These are phyloP conservation scores for Actenoides lindsayi DNA, from an alignment of 2,113 vertebrate species.

Conservation along the genomic window DNA sequence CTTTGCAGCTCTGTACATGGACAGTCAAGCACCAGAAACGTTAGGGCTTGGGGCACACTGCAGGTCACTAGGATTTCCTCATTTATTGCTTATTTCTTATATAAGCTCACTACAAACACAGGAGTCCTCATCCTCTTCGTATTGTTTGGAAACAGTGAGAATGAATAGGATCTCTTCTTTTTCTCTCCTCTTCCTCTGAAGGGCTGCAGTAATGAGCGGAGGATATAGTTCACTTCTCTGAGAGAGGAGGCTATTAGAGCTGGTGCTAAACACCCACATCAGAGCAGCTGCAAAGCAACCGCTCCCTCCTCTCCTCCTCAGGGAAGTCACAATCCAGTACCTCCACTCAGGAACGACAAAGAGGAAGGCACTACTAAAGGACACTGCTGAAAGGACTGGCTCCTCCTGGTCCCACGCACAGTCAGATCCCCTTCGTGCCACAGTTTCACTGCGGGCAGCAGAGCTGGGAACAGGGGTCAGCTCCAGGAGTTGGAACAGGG, in stretches of 20 bases:
- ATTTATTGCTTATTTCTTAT: conserved; percentile 57
- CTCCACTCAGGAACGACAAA: not conserved
- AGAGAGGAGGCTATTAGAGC: conserved; percentile 66
- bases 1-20: not conserved
- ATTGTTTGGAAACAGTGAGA: conserved; percentile 56
- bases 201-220: conserved; percentile 51
- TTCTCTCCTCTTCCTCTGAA: conserved; percentile 47
- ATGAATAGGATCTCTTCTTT: conserved; percentile 34
- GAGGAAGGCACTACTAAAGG: not conserved
- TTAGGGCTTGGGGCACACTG: not conserved
- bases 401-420: rapidly evolving
- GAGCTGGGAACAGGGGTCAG: not conserved
- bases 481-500: rapidly evolving
- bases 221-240: conserved; percentile 50
- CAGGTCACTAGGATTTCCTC: conserved; percentile 64
- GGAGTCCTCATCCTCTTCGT: conserved; percentile 57
- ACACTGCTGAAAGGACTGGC: not conserved
- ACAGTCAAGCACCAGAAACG: conserved; percentile 36
- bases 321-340: not conserved
- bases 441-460: rapidly evolving
- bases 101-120: conserved; percentile 52
- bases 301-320: conserved; percentile 44
- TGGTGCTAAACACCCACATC: conserved; percentile 61
- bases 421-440: rapidly evolving
- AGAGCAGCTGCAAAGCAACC: not conserved